phyloP scores from a whole-genome alignment of 2,797 vertebrate species.

The Zenarchopterus dispar region DNA sequence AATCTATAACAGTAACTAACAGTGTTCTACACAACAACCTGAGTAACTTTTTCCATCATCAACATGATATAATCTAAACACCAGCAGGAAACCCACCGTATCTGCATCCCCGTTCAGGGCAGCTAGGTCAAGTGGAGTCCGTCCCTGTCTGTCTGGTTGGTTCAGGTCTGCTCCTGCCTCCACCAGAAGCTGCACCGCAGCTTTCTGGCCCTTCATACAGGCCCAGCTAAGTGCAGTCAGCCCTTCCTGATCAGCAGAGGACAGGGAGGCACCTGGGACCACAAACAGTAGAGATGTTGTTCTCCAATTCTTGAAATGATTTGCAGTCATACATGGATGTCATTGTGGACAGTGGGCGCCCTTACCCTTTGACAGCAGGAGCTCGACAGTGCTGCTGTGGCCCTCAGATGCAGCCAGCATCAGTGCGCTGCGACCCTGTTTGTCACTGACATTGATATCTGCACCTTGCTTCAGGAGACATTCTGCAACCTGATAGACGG shows the following conservation, averaged over 20 bases:
- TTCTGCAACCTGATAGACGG: conserved; percentile 85
- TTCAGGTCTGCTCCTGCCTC: conserved; percentile 91
- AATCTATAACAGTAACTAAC: not conserved
- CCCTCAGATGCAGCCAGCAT: conserved; percentile 95
- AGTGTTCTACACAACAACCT: not conserved
- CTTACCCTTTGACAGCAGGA: conserved; percentile 91
- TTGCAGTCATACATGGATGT: not conserved
- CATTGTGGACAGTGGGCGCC: not conserved
- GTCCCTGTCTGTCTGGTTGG: conserved; percentile 92
- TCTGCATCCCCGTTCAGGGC: conserved; percentile 95
- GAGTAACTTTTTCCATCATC: not conserved
- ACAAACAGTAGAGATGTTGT: conserved; percentile 12
- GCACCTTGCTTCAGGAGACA: conserved; percentile 87
- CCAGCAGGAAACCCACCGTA: conserved; percentile 84
- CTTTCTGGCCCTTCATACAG: conserved; percentile 92
- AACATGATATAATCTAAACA: not conserved
- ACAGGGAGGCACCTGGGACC: conserved; percentile 84
- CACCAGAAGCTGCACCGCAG: conserved; percentile 87
- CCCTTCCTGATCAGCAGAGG: conserved; percentile 91
- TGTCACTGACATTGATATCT: conserved; percentile 88
- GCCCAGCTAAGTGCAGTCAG: conserved; percentile 94
- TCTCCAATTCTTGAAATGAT: not conserved
- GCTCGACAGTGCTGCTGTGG: conserved; percentile 87
- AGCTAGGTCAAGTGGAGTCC: conserved; percentile 93
- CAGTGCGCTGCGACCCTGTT: conserved; percentile 90